Conservation (phyloP, 2,113 vertebrate genomes). For the Dicerorhinus sumatrensis region DNA sequence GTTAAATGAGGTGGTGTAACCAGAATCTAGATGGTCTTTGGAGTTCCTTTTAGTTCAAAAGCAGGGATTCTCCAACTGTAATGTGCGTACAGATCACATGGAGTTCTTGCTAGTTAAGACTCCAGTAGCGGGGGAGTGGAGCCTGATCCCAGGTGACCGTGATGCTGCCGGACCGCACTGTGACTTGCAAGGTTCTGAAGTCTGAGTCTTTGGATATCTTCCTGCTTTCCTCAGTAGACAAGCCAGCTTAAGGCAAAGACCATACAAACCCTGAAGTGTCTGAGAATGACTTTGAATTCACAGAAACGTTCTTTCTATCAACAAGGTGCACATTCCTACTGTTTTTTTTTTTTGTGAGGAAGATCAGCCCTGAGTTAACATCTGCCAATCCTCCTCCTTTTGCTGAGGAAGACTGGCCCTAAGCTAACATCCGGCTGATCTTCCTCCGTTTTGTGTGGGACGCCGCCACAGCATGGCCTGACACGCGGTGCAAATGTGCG, state of each 20-base stretch:
- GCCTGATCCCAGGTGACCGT: not conserved
- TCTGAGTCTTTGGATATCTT: not conserved
- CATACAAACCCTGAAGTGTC: not conserved
- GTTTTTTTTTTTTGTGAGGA: not conserved
- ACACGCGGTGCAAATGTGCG: too few species aligned
- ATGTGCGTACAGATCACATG: not conserved
- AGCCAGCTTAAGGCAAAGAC: not conserved
- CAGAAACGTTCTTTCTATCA: not conserved
- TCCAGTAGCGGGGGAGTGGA: not conserved
- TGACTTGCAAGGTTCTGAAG: not conserved
- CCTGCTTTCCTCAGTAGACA: not conserved
- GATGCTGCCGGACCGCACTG: not conserved
- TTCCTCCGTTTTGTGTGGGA: too few species aligned
- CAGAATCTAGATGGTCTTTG: not conserved
- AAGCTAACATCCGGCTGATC: too few species aligned
- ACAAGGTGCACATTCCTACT: not conserved
- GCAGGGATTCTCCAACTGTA: not conserved
- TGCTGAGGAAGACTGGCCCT: too few species aligned
- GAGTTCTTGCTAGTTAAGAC: not conserved
- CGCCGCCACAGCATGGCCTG: too few species aligned
- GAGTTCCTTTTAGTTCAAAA: not conserved
- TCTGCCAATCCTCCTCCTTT: too few species aligned
- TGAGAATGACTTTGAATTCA: slow-evolving; percentile 3
- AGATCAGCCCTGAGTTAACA: too few species aligned
- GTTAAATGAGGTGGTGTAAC: not conserved